A percentile compares a stretch with the other conserved stretches of the same genome.
Evolutionary conservation across 1,140 invertebrate genomes (phyloP).

Genomic region (Steinernema feltiae): DNA sequence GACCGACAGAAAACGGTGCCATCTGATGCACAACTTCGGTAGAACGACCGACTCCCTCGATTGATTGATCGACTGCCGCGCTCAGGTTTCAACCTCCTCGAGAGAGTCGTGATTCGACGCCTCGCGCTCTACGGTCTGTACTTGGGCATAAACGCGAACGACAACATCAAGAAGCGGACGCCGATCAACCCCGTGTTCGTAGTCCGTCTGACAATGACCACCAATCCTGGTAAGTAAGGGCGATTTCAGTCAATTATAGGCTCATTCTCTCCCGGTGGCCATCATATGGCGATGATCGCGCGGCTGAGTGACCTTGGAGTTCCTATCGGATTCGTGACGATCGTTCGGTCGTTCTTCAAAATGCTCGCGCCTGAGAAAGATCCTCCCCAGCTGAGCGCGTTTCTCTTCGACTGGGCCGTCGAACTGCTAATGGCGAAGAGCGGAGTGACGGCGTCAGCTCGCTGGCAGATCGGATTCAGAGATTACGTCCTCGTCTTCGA

Average conservation of each 20-base stretch:
- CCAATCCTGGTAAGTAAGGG: background rate
- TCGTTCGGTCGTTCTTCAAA: constrained; percentile 1
- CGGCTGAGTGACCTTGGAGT: background rate
- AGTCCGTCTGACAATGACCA: background rate
- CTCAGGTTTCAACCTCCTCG: background rate
- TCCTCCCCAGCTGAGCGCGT: constrained; percentile 1
- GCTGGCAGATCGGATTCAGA: background rate
- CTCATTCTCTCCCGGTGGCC: background rate
- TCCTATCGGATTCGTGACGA: background rate
- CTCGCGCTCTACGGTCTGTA: background rate
- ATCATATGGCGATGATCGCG: constrained; percentile 1
- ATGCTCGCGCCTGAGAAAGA: background rate
- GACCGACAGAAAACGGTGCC: background rate
- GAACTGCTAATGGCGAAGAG: background rate
- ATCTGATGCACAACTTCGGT: constrained; percentile 4
- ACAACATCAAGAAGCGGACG: background rate
- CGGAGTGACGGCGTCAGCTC: background rate
- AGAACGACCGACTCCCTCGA: background rate
- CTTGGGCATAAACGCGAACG: background rate
- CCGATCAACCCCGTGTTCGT: background rate
- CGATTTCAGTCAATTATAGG: background rate
- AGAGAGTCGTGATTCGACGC: background rate
- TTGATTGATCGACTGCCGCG: background rate
- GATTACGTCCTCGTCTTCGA: background rate
- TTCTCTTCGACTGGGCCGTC: constrained; percentile 5